phyloP scores from a whole-genome alignment of 1,140 invertebrate species.

The Drosophila sproati region DNA sequence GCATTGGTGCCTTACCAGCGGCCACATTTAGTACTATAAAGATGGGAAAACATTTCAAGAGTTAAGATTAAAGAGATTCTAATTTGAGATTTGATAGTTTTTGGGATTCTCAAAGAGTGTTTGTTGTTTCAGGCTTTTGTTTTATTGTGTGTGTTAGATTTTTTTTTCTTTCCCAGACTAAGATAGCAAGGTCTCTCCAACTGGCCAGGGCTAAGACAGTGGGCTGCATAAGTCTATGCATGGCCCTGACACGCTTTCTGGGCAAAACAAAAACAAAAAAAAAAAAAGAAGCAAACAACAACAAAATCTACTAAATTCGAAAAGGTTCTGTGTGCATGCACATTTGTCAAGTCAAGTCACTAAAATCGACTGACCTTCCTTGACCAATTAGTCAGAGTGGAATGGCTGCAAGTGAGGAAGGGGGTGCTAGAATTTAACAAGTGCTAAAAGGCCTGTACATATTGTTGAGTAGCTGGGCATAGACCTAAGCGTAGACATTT shows the following conservation, averaged over 20 bases:
- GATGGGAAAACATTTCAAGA: constrained; percentile 8
- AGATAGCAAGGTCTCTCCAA: constrained; percentile 42
- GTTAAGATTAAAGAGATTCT: constrained; percentile 17
- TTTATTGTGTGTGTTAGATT: constrained; percentile 14
- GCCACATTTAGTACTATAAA: constrained; percentile 95
- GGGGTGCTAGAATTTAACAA: constrained; percentile 13
- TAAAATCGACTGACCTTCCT: constrained; percentile 27
- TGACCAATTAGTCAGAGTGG: constrained; percentile 19
- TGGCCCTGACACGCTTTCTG: constrained; percentile 52
- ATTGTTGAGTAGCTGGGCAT: constrained; percentile 5
- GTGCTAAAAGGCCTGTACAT: constrained; percentile 30
- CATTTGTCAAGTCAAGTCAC: constrained; percentile 39
- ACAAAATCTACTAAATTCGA: background rate
- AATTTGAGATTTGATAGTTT: constrained; percentile 4
- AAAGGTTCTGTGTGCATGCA: constrained; percentile 21
- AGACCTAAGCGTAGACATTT: background rate
- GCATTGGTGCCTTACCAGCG: constrained; percentile 97
- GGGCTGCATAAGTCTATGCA: constrained; percentile 14
- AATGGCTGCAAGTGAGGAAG: no score
- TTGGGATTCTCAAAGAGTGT: constrained; percentile 1
- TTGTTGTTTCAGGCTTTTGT: constrained; percentile 27
- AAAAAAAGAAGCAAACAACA: background rate
- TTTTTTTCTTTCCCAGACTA: constrained; percentile 35
- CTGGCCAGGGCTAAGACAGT: constrained; percentile 45
- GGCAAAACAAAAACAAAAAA: background rate